Evolutionary conservation across 2,113 vertebrate species (phyloP).

Genomic region (Pelecanus crispus): DNA sequence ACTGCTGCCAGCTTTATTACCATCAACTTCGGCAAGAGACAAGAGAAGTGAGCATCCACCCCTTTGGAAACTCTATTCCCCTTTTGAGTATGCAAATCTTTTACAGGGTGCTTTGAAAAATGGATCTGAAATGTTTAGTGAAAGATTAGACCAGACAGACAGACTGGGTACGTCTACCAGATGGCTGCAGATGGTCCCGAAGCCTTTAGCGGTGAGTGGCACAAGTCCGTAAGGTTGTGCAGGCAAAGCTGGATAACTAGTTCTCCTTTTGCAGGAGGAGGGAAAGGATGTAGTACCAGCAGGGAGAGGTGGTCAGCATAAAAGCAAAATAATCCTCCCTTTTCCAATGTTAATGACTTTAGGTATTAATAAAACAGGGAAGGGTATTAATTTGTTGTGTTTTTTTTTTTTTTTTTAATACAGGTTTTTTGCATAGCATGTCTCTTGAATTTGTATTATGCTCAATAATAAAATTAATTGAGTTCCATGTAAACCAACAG

Average conservation of each 20-base stretch:
- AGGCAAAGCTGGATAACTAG: background rate
- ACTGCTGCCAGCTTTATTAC: background rate
- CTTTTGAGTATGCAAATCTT: background rate
- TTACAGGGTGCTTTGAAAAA: background rate
- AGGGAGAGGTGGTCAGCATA: background rate
- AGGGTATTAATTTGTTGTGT: background rate
- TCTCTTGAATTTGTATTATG: background rate
- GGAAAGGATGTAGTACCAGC: background rate
- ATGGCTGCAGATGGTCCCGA: background rate
- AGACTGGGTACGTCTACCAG: background rate
- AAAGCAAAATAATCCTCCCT: background rate
- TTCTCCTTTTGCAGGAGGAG: background rate
- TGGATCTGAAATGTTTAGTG: background rate
- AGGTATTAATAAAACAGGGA: background rate
- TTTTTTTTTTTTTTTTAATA: background rate
- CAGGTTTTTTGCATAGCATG: background rate
- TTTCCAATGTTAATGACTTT: background rate
- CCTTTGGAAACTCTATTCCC: background rate
- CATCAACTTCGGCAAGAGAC: background rate
- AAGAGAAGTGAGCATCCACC: background rate
- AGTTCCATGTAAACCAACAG: background rate
- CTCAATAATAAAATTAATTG: background rate
- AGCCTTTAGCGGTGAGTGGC: background rate
- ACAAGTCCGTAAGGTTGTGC: rapidly evolving
- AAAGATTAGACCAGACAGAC: background rate